Percentiles rank a stretch among this genome's conserved stretches.
Conservation (phyloP, 2,113 vertebrate genomes). For the Ranitomeya imitator region DNA sequence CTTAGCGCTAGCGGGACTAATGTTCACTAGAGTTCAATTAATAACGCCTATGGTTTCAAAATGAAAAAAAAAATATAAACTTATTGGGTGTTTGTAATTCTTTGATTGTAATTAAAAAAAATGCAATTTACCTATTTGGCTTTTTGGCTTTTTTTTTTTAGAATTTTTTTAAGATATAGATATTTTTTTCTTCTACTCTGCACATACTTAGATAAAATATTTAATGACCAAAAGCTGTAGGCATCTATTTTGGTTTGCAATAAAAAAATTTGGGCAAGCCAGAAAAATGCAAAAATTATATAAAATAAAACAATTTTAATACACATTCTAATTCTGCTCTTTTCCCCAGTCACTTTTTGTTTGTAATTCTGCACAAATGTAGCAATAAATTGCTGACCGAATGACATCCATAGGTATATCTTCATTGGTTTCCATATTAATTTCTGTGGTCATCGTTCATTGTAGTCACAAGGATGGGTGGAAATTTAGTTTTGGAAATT, state of each 20-base stretch:
- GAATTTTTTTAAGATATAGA: neutral
- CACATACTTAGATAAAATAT: neutral
- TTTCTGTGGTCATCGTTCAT: too few species aligned
- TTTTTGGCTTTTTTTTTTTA: neutral
- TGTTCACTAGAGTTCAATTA: conserved; percentile 41
- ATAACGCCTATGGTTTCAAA: conserved; percentile 24
- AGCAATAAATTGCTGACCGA: too few species aligned
- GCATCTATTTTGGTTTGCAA: neutral
- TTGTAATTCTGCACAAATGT: too few species aligned
- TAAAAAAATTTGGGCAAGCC: neutral
- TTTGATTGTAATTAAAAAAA: conserved; percentile 3
- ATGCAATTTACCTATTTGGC: neutral
- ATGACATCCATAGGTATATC: too few species aligned
- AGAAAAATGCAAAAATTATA: neutral
- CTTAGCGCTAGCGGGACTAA: conserved; percentile 31
- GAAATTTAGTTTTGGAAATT: too few species aligned
- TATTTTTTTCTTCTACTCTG: neutral
- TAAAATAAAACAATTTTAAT: neutral
- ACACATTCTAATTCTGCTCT: too few species aligned
- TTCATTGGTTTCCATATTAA: too few species aligned
- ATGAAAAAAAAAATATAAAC: neutral
- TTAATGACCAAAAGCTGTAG: neutral
- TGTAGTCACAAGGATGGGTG: too few species aligned
- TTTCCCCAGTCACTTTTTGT: too few species aligned
- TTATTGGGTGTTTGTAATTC: neutral